Evolutionary conservation across 2,888 invertebrate species (phyloP), one percentile per base, ranked within the genome.

Genomic region (Meganola albula): DNA sequence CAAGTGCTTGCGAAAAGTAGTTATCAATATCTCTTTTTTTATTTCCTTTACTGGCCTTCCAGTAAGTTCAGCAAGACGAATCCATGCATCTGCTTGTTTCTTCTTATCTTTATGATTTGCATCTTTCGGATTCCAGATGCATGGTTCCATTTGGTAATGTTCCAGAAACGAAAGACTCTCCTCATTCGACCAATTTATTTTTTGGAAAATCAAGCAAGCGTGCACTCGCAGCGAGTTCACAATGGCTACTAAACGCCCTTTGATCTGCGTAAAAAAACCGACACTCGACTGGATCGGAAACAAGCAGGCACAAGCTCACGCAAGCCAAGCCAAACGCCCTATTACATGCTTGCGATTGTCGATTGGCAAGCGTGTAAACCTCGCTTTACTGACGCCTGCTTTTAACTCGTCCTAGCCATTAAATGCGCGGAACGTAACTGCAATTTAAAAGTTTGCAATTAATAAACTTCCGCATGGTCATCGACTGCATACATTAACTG

Each of bases 261-360:
- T 42, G 46, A 46, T 37, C 34, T 43, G 39, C 12, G 44, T 43
- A 12, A 26, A 44, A 44, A 44, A 42, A 47, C 36, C 44, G 42
- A 42, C 44, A 39, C 43, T 37, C 12, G 28, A 26, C 34, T 23
- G 36, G 37, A 34, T 45, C 35, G 41, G 48, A 21, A 14, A 25
- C 44, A 45, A 44, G 44, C 43, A 12, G 3, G n/a, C 30, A 40
- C 46, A 49, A 53, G 43, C 40, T 12, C 44, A 36, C 42, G 36
- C 49, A 50, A 52, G 48, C 44, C 48, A 48, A 51, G 46, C 45
- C 44, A 51, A 49, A 44, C 45, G 44, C 40, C 44, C 46, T 50
- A 10, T 52, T 52, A 53, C 44, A 53, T 12, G 48, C 45, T 52
- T 53, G 47, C 9, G 37, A 9, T 49, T 45, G 52, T 52, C 21